Evolutionary conservation across 2,888 invertebrate genomes (phyloP).

Genomic region (Graphium colonna): DNA sequence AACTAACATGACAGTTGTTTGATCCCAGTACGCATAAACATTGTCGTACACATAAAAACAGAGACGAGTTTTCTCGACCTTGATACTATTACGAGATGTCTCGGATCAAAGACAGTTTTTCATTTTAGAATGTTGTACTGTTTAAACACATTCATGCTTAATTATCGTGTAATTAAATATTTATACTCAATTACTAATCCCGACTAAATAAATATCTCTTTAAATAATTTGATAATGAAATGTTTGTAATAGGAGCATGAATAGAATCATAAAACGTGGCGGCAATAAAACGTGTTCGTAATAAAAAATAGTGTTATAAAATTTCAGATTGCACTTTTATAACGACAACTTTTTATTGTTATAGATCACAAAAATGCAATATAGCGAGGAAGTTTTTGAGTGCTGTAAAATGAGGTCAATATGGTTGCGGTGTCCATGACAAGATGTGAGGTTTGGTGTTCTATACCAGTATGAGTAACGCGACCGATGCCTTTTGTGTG

Average conservation of each 20-base stretch:
- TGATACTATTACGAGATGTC: constrained; percentile 27
- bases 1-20: constrained; percentile 14
- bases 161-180: background rate
- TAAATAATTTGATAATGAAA: too few species aligned
- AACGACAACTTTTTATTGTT: constrained; percentile 18
- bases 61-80: constrained; percentile 17
- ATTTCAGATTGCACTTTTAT: background rate
- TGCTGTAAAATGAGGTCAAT: background rate
- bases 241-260: too few species aligned
- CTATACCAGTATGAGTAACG: constrained; percentile 48
- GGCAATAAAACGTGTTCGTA: too few species aligned
- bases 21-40: constrained; percentile 3
- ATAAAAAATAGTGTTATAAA: too few species aligned
- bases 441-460: constrained; percentile 24
- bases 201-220: too few species aligned
- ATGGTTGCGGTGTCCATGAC: constrained; percentile 28
- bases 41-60: background rate
- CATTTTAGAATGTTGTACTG: constrained; percentile 11
- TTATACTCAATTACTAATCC: too few species aligned
- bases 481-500: constrained; percentile 73
- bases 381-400: constrained; percentile 10
- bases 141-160: constrained; percentile 9
- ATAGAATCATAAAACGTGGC: too few species aligned
- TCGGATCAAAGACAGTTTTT: constrained; percentile 16
- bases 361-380: constrained; percentile 19